Percentiles rank a stretch among this genome's conserved stretches.
phyloP scores from a whole-genome alignment of 2,888 invertebrate species.

The Penaeus monodon region DNA sequence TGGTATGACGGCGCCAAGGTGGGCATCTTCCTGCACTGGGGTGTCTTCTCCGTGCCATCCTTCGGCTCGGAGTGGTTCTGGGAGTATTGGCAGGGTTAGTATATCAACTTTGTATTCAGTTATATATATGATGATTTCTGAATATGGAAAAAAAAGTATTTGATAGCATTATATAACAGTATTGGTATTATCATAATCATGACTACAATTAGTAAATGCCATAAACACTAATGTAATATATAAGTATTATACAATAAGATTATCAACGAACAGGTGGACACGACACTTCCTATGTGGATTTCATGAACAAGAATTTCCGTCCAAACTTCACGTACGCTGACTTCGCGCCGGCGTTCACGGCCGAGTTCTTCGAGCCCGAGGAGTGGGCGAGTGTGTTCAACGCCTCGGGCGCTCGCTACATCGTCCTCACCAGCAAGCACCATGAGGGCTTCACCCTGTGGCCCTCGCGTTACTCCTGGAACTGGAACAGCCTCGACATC shows the following conservation, averaged over 20 bases:
- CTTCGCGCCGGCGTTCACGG: too few species aligned
- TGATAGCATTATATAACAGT: too few species aligned
- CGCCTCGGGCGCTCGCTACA: constrained; percentile 68
- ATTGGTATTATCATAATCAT: too few species aligned
- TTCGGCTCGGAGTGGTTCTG: constrained; percentile 94
- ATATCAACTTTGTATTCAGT: too few species aligned
- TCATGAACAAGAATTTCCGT: constrained; percentile 85
- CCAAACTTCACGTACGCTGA: constrained; percentile 86
- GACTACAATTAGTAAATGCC: too few species aligned
- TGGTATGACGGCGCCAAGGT: constrained; percentile 94
- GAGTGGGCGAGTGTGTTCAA: too few species aligned
- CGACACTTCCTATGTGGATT: constrained; percentile 68
- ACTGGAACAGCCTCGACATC: neutral
- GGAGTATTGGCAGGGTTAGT: constrained; percentile 78
- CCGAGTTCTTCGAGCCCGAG: too few species aligned
- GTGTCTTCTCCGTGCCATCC: constrained; percentile 90
- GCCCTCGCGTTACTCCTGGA: too few species aligned
- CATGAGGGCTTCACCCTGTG: too few species aligned
- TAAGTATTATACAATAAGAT: constrained; percentile 33
- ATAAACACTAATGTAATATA: neutral
- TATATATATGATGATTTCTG: too few species aligned
- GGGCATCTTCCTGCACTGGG: constrained; percentile 95
- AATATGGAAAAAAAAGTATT: too few species aligned
- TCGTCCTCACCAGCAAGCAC: too few species aligned
- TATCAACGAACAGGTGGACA: constrained; percentile 67